phyloP scores from a whole-genome alignment of 2,888 invertebrate genomes.

The Platerodrilus igneus region DNA sequence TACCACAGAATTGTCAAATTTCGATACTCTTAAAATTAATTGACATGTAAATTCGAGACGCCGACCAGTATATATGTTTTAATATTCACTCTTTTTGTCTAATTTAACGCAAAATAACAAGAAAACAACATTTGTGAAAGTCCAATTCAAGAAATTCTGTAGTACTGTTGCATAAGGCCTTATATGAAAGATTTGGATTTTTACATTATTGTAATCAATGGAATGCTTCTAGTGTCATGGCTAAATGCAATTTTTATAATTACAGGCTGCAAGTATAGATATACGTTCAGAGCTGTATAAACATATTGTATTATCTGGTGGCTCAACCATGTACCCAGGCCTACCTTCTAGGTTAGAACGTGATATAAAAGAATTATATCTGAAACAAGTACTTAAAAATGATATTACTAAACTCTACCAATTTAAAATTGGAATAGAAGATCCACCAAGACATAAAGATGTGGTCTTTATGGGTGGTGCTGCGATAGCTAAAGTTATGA shows the following conservation, averaged over 20 bases:
- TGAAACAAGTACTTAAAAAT: conserved; percentile 92
- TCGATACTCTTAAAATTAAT: too few species aligned
- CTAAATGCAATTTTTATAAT: too few species aligned
- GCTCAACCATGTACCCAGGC: conserved; percentile 99
- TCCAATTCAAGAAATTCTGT: too few species aligned
- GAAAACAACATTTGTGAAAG: too few species aligned
- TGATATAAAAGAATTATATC: conserved; percentile 96
- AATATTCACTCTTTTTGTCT: too few species aligned
- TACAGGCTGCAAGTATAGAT: conserved; percentile 84
- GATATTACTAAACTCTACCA: conserved; percentile 92
- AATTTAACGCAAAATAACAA: too few species aligned
- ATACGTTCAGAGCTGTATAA: conserved; percentile 96
- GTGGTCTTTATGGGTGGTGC: conserved; percentile 99
- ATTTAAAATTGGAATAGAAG: conserved; percentile 98
- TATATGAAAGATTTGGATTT: too few species aligned
- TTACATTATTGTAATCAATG: too few species aligned
- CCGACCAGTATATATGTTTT: too few species aligned
- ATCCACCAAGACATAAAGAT: conserved; percentile 96
- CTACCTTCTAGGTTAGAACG: conserved; percentile 93
- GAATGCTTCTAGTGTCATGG: too few species aligned
- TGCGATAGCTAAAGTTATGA: conserved; percentile 96
- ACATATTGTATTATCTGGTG: conserved; percentile 97
- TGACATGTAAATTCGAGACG: too few species aligned
- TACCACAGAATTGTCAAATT: too few species aligned
- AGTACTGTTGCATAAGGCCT: background rate